phyloP scores from a whole-genome alignment of 2,888 invertebrate species.

The Zhengitettix transpicula region DNA sequence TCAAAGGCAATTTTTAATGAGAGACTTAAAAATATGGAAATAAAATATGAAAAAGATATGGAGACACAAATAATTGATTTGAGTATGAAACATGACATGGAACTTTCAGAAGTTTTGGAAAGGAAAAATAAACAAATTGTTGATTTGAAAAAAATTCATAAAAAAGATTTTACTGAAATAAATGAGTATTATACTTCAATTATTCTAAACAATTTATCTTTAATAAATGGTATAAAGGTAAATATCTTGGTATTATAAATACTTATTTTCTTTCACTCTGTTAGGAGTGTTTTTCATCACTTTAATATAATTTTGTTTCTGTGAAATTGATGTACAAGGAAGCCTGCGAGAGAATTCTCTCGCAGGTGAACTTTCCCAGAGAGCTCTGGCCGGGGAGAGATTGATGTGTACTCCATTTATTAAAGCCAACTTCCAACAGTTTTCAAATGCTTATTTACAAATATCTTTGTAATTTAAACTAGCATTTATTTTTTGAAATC shows the following conservation, averaged over 20 bases:
- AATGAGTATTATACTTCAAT: not conserved
- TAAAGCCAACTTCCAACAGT: too few relatives aligned
- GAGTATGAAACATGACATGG: not conserved
- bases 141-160: not conserved
- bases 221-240: not conserved
- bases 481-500: too few relatives aligned
- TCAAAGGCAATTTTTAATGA: not conserved
- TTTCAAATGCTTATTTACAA: too few relatives aligned
- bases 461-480: too few relatives aligned
- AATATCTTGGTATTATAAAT: not conserved
- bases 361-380: too few relatives aligned
- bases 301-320: too few relatives aligned
- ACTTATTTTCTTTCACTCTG: too few relatives aligned
- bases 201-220: not conserved
- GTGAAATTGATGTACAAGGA: too few relatives aligned
- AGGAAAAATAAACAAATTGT: not conserved
- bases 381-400: too few relatives aligned
- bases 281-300: too few relatives aligned
- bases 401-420: too few relatives aligned
- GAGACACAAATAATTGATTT: not conserved
- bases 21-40: not conserved
- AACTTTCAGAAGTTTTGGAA: not conserved
- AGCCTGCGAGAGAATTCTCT: too few relatives aligned
- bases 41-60: not conserved
- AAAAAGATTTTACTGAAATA: not conserved